These are phyloP conservation scores for Nomada hirtipes DNA, from an alignment of 2,888 invertebrate genomes.

Conservation along the genomic window DNA sequence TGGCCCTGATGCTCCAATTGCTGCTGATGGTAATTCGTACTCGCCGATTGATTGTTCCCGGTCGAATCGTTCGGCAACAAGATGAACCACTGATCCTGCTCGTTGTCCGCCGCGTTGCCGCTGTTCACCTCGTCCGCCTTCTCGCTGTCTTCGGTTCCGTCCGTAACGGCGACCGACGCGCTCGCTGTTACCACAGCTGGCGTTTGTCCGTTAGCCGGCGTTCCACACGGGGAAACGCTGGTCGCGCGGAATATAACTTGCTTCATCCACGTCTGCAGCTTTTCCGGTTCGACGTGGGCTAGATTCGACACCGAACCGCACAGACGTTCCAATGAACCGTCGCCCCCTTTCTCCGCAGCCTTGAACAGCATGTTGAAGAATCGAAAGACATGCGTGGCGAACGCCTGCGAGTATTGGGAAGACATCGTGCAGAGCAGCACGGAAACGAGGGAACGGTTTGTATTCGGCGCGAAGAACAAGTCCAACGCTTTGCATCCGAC, in stretches of 20 bases:
- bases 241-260: constrained; percentile 88
- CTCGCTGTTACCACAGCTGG: constrained; percentile 85
- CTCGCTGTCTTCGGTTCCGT: constrained; percentile 69
- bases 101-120: constrained; percentile 70
- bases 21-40: constrained; percentile 70
- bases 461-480: constrained; percentile 90
- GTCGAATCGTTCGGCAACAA: constrained; percentile 70
- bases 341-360: constrained; percentile 75
- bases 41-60: constrained; percentile 73
- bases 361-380: constrained; percentile 91
- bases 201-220: constrained; percentile 85
- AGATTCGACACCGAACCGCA: constrained; percentile 89
- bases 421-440: constrained; percentile 93
- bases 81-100: constrained; percentile 77
- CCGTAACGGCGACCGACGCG: constrained; percentile 63
- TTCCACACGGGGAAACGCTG: constrained; percentile 83
- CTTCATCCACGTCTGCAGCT: constrained; percentile 88
- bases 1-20: constrained; percentile 69
- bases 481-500: constrained; percentile 93
- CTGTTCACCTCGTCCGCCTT: constrained; percentile 77
- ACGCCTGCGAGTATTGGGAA: constrained; percentile 89
- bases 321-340: constrained; percentile 87
- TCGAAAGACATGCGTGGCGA: constrained; percentile 91
- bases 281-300: constrained; percentile 87
- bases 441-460: constrained; percentile 90